Evolutionary conservation across 1,140 invertebrate species (phyloP).

Genomic region (Tetranychus urticae): DNA sequence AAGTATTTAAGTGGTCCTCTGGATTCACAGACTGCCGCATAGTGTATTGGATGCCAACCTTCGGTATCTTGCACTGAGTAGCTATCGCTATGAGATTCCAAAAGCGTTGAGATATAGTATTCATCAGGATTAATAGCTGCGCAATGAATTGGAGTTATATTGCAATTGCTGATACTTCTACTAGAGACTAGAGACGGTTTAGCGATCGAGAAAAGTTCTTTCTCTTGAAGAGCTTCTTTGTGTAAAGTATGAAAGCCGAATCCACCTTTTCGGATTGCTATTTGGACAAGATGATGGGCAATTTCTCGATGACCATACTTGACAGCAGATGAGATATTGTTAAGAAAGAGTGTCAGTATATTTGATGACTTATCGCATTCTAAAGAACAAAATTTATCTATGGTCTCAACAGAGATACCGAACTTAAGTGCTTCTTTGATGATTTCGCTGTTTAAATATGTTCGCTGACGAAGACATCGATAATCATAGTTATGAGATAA

Average conservation of each 20-base stretch:
- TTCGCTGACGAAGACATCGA: neutral
- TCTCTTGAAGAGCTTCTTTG: constrained; percentile 20
- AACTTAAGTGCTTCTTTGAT: neutral
- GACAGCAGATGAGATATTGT: constrained; percentile 17
- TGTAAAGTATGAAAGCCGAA: constrained; percentile 23
- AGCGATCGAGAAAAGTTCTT: constrained; percentile 19
- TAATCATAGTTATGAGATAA: neutral
- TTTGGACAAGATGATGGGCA: constrained; percentile 20
- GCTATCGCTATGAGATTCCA: constrained; percentile 20
- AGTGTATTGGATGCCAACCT: constrained; percentile 26
- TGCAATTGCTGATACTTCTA: constrained; percentile 18
- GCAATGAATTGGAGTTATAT: constrained; percentile 29
- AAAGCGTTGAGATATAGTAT: constrained; percentile 21
- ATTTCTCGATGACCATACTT: constrained; percentile 21
- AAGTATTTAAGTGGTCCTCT: constrained; percentile 15
- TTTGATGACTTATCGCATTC: neutral
- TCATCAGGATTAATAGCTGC: constrained; percentile 29
- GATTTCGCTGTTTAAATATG: neutral
- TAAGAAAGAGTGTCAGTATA: neutral
- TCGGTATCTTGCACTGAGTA: constrained; percentile 23
- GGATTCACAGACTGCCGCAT: constrained; percentile 26
- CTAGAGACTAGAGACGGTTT: constrained; percentile 23
- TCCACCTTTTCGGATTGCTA: constrained; percentile 17
- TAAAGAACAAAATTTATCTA: neutral
- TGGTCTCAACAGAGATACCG: neutral